Conservation (phyloP, 2,888 invertebrate genomes). For the Drosophila sordidula region DNA sequence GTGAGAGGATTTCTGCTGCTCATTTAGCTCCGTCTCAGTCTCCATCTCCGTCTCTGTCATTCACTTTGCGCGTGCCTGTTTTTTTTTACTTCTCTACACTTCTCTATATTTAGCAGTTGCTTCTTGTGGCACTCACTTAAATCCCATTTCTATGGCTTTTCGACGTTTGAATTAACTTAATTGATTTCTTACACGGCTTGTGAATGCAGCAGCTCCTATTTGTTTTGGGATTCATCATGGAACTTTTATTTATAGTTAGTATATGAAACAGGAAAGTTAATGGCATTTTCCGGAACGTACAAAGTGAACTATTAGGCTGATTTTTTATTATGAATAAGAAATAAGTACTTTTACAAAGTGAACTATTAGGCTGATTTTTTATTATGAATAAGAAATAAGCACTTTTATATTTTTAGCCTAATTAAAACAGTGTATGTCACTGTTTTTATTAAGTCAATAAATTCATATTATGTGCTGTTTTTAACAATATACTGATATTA, state of each 20-base stretch:
- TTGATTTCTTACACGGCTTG: conserved; percentile 46
- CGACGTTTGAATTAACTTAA: conserved; percentile 55
- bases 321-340: no score
- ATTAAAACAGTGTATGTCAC: no score
- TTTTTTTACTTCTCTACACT: conserved; percentile 4
- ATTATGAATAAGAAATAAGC: no score
- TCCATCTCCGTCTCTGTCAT: conserved; percentile 30
- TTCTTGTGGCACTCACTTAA: conserved; percentile 53
- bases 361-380: background rate
- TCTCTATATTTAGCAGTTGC: conserved; percentile 51
- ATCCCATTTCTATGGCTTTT: conserved; percentile 41
- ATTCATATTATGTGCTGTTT: no score
- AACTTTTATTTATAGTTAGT: conserved; percentile 5
- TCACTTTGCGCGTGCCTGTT: conserved; percentile 7
- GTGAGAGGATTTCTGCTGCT: conserved; percentile 58
- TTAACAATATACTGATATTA: no score
- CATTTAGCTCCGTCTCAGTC: conserved; percentile 45
- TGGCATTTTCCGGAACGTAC: background rate
- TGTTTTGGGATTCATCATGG: conserved; percentile 1
- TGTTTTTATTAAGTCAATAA: no score
- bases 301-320: background rate
- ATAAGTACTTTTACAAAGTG: background rate
- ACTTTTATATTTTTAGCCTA: no score
- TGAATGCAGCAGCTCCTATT: conserved; percentile 24
- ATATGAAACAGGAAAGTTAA: conserved; percentile 1